Evolutionary conservation across 2,888 invertebrate genomes (phyloP).

Genomic region (Polietes domitor): DNA sequence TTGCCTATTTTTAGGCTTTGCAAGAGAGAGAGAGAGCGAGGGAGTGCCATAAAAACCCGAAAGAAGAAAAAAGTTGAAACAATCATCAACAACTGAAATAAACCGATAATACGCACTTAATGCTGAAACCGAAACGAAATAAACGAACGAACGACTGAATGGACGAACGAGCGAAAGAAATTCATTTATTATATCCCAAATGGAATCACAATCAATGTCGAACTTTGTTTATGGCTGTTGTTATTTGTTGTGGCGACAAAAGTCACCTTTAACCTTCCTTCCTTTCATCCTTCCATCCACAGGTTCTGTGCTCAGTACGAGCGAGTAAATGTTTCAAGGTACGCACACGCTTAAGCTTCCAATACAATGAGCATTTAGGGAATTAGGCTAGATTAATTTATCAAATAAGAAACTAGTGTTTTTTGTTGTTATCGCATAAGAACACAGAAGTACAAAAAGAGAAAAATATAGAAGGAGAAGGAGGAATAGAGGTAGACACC

Average conservation of each 20-base stretch:
- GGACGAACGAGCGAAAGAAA: no score
- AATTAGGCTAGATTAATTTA: constrained; percentile 15
- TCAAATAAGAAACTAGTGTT: no score
- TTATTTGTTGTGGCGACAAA: background rate
- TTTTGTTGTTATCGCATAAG: no score
- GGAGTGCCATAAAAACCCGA: background rate
- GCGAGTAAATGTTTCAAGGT: background rate
- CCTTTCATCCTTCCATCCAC: no score
- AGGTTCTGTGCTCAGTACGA: no score
- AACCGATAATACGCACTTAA: background rate
- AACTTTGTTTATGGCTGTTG: background rate
- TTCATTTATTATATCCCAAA: background rate
- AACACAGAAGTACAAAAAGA: no score
- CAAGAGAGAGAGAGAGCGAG: no score
- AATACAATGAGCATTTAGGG: constrained; percentile 1
- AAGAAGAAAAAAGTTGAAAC: background rate
- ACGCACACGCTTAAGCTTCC: background rate
- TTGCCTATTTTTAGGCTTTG: background rate
- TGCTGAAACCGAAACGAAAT: background rate
- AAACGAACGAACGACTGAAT: no score
- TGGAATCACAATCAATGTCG: background rate
- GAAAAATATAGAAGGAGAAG: no score
- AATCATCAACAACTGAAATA: background rate
- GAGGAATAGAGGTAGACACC: no score
- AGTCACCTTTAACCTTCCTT: constrained; percentile 7